Percentiles rank a stretch among this genome's conserved stretches.
These are phyloP conservation scores for Apteryx mantelli DNA, from an alignment of 2,113 vertebrate species.

Conservation along the genomic window DNA sequence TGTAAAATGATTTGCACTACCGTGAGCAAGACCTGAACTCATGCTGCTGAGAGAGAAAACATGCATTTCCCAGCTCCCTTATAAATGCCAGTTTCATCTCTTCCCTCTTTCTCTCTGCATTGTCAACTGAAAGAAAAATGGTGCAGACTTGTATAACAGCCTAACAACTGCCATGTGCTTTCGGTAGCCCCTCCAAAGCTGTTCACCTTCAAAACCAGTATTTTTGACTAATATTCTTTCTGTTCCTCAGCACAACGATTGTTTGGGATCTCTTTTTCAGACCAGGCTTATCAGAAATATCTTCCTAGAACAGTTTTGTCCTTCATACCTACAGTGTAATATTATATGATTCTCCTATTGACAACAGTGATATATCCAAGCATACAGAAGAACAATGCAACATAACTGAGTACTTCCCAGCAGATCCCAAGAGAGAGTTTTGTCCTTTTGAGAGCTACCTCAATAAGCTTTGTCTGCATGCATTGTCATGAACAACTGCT, in stretches of 20 bases:
- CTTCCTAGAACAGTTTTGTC: neutral
- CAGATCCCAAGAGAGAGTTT: neutral
- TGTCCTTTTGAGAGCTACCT: neutral
- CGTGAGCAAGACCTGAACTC: neutral
- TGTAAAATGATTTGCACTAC: neutral
- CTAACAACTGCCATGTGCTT: constrained; percentile 20
- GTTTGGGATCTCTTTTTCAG: neutral
- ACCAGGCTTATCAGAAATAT: neutral
- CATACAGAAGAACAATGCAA: neutral
- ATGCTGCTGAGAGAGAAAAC: neutral
- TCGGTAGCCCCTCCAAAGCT: neutral
- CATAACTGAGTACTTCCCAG: neutral
- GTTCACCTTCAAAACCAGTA: constrained; percentile 9
- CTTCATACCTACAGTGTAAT: neutral
- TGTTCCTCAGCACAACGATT: neutral
- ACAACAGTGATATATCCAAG: neutral
- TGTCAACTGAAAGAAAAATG: constrained; percentile 15
- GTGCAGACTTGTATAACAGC: neutral
- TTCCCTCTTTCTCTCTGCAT: neutral
- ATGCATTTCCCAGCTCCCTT: neutral
- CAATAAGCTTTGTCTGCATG: neutral
- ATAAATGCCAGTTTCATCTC: neutral
- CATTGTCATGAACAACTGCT: neutral
- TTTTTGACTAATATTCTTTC: constrained; percentile 34
- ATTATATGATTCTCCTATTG: neutral